Evolutionary conservation across 2,888 invertebrate species (phyloP).

Genomic region (Scelioninae gen. 2): DNA sequence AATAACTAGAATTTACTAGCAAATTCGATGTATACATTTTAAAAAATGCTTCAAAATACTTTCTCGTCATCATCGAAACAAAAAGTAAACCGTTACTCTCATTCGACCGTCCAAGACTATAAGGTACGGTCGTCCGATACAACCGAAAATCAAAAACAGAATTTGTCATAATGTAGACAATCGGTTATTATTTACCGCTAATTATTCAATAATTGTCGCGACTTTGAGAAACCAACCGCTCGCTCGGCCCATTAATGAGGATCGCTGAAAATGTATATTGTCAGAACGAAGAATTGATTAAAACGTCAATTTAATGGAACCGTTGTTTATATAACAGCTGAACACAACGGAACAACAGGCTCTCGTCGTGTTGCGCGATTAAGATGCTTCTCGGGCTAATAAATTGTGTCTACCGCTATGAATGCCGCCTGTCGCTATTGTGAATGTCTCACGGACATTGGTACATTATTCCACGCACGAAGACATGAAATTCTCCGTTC

Average conservation of each 20-base stretch:
- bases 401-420: slow-evolving; percentile 60
- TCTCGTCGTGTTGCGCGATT: slow-evolving; percentile 52
- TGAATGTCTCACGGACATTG: slow-evolving; percentile 59
- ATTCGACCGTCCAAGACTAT: too few relatives aligned
- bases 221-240: too few relatives aligned
- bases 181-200: too few relatives aligned
- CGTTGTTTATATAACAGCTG: slow-evolving; percentile 57
- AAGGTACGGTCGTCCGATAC: too few relatives aligned
- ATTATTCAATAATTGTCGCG: too few relatives aligned
- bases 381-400: slow-evolving; percentile 59
- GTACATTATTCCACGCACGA: slow-evolving; percentile 60
- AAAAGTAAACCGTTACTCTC: too few relatives aligned
- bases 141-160: too few relatives aligned
- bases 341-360: slow-evolving; percentile 42
- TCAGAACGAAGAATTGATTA: slow-evolving; percentile 49
- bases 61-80: too few relatives aligned
- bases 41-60: too few relatives aligned
- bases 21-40: too few relatives aligned
- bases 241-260: slow-evolving; percentile 24
- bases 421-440: slow-evolving; percentile 58
- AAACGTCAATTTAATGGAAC: slow-evolving; percentile 52
- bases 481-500: slow-evolving; percentile 60
- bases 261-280: slow-evolving; percentile 26
- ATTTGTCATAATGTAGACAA: too few relatives aligned
- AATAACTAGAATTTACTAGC: too few relatives aligned